Evolutionary conservation across 1,140 invertebrate genomes (phyloP).

Genomic region (Drosophila seguyi): DNA sequence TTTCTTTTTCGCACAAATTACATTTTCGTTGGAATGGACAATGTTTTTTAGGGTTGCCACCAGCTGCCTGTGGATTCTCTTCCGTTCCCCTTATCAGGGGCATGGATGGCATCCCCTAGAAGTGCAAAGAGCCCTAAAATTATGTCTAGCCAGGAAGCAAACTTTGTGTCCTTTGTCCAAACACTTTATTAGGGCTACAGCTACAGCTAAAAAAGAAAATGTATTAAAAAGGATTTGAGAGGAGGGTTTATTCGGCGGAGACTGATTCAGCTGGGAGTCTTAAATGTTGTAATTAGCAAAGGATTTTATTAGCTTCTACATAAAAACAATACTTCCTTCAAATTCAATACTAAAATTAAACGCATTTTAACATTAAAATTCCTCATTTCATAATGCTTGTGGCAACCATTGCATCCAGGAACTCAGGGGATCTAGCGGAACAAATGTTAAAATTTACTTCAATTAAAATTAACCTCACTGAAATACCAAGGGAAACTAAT

Average conservation of each 20-base stretch:
- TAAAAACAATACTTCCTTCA: no score
- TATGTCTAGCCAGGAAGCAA: slow-evolving; percentile 82
- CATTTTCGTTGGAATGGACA: slow-evolving; percentile 49
- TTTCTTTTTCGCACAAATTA: slow-evolving; percentile 60
- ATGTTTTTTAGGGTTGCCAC: slow-evolving; percentile 61
- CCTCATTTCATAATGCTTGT: background rate
- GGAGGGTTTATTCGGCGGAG: background rate
- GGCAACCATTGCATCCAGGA: no score
- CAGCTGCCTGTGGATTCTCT: slow-evolving; percentile 46
- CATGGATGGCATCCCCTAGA: slow-evolving; percentile 34
- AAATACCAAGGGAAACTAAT: background rate
- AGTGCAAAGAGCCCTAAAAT: slow-evolving; percentile 66
- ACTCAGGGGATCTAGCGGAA: no score
- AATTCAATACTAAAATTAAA: no score
- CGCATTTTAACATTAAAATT: background rate
- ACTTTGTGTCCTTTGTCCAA: slow-evolving; percentile 76
- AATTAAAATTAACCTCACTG: no score
- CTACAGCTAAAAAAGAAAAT: slow-evolving; percentile 4
- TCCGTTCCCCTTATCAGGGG: slow-evolving; percentile 9
- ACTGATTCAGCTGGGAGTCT: slow-evolving; percentile 13
- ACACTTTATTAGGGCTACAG: slow-evolving; percentile 52
- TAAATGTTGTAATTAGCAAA: slow-evolving; percentile 8
- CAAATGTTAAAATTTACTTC: no score
- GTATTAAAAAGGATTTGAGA: slow-evolving; percentile 24
- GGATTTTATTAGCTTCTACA: background rate